Base-by-base conservation (phyloP, 2,797 vertebrate genomes). In the Pipistrellus nathusii region DNA sequence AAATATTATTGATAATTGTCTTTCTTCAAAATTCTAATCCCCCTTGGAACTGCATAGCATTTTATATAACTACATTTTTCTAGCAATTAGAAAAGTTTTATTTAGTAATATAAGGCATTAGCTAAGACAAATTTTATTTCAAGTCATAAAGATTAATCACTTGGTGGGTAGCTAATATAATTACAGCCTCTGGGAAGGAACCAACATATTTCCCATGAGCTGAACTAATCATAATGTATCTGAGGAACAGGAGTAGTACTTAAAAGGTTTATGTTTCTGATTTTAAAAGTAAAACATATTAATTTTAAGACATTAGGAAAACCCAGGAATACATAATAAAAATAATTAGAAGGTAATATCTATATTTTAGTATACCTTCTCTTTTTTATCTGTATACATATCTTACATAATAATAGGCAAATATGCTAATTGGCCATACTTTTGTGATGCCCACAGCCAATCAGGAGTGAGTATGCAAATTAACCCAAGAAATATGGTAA, bases 101-200 rank as follows among this genome's bases (percentile, higher is more conserved):
- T 85, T 81, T 80, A 25, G 53, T 72, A 51, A 25, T 72, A 5
- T 75, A 81, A 90, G 15, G 25, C 48, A 88, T 90, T 81, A 90
- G 77, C 41, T 76, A 87, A 85, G 73, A 90, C n/a, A 95, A 92
- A 90, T 94, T 95, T 78, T 80, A 84, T 93, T 92, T 93, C 14
- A 76, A 59, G 51, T 96, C 71, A 90, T 32, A 77, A 89, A 86
- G 91, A 93, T 91, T 86, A 84, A 96, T 90, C 82, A 81, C 25
- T 87, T 88, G 46, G 12, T 92, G 84, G 62, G 68, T 81, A 94
- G 46, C 35, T 95, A 85, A 87, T 90, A 80, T 72, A 92, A 92
- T 81, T 88, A 32, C 6, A 85, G 32, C 62, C 53, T 93, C 57
- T 81, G 55, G 72, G 68, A 81, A 87, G 38, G 87, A 82, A 66